Conservation (phyloP, 1,140 invertebrate species). For the Cotesia chilonis region DNA sequence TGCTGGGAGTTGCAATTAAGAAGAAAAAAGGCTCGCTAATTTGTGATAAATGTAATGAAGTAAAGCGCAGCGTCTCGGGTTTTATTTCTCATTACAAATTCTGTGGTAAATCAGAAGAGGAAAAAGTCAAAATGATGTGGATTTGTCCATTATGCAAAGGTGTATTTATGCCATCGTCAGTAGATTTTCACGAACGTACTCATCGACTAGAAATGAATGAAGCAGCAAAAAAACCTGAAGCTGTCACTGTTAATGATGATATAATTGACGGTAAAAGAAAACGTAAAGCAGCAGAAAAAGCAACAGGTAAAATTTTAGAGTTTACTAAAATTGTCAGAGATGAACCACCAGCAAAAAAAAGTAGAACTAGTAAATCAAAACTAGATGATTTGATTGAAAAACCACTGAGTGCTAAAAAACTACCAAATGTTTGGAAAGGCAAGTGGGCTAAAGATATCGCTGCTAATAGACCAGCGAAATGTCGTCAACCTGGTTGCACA, state of each 20-base stretch:
- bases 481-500: conserved; percentile 52
- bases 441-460: conserved; percentile 52
- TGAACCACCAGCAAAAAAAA: conserved; percentile 36
- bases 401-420: conserved; percentile 43
- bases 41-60: conserved; percentile 68
- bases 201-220: conserved; percentile 46
- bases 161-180: conserved; percentile 69
- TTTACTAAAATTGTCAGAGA: conserved; percentile 48
- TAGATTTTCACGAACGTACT: conserved; percentile 65
- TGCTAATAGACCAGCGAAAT: conserved; percentile 40
- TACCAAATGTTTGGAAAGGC: conserved; percentile 49
- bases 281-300: conserved; percentile 68
- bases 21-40: conserved; percentile 59
- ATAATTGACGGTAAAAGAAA: conserved; percentile 45
- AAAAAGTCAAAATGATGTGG: conserved; percentile 64
- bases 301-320: conserved; percentile 55
- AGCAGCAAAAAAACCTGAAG: neutral
- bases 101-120: conserved; percentile 70
- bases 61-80: conserved; percentile 69
- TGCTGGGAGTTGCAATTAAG: conserved; percentile 51
- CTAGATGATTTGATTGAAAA: conserved; percentile 43
- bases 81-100: conserved; percentile 72
- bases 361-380: neutral
- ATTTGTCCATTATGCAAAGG: conserved; percentile 68
- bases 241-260: conserved; percentile 9